Evolutionary conservation across 2,797 vertebrate genomes (phyloP).

Genomic region (Thripadectes ignobilis): DNA sequence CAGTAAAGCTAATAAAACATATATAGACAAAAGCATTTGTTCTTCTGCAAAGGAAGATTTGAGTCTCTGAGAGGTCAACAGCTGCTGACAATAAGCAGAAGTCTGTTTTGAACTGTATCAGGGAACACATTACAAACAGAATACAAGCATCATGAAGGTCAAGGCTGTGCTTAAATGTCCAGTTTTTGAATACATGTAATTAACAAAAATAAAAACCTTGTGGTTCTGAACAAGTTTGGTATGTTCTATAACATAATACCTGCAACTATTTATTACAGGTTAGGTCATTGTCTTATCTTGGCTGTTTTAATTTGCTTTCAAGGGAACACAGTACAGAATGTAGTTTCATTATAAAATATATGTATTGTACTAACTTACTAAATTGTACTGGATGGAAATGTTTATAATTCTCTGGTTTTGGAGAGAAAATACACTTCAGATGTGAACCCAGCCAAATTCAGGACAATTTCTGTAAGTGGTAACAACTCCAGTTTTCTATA

Average conservation of each 20-base stretch:
- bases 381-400: not conserved
- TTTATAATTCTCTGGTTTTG: not conserved
- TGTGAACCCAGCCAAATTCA: not conserved
- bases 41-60: not conserved
- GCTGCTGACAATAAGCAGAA: not conserved
- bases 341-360: not conserved
- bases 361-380: not conserved
- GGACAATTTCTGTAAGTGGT: not conserved
- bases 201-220: not conserved
- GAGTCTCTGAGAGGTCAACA: not conserved
- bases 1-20: not conserved
- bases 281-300: not conserved
- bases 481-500: not conserved
- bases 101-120: not conserved
- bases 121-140: not conserved
- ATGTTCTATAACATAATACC: not conserved
- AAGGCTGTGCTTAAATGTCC: not conserved
- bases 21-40: not conserved
- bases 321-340: not conserved
- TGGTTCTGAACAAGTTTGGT: not conserved
- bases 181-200: not conserved
- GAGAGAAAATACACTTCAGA: not conserved
- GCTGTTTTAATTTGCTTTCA: not conserved
- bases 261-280: not conserved
- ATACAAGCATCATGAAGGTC: not conserved